Evolutionary conservation across 2,888 invertebrate genomes (phyloP), one percentile per base, ranked within the genome.

Genomic region (Parapristionchus giblindavisi): DNA sequence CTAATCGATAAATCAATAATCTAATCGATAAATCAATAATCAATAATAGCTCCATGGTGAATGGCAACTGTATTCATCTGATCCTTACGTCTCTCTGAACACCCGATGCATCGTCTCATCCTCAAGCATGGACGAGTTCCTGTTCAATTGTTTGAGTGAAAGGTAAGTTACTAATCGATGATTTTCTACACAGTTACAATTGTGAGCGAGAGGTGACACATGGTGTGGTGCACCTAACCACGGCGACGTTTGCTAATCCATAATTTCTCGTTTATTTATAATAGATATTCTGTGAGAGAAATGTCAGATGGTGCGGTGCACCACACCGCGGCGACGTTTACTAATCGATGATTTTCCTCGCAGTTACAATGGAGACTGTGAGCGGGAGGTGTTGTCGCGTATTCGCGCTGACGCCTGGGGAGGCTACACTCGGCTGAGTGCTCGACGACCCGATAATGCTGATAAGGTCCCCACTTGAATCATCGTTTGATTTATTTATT

Each of bases 51-150:
- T 83, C 63, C 78, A 77, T 51, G 83, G 83, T 34, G 79, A 77
- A 8, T 83, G 82, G 81, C 32, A 75, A n/a, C 75, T 83, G 21
- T 80, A 77, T 71, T 77, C 83, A 2, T 81, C 82, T 21, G 82
- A 82, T 66, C 83, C 83, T 17, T 79, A 77, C 72, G 81, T 79
- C 40, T 82, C 82, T 14, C 68, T 79, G 48, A 82, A 83, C 58
- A 68, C 76, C 56, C 72, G 80, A 61, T 83, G 83, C 71, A 76
- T 61, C 4, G 76, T 83, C 58, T 65, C 56, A 48, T 73, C 73
- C 5, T 51, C 73, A 0, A 40, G 36, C 17, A 43, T 61, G 48
- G 73, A 73, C 36, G 36, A 73, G 51, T 73, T 73, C 73, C 43
- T 36, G 24, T 73, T 73, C 61, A 51, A 34, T n/a, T 73, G 73